Percentiles rank a stretch among this genome's conserved stretches.
These are phyloP conservation scores for Mythimna vitellina DNA, from an alignment of 2,888 invertebrate species.

Conservation along the genomic window DNA sequence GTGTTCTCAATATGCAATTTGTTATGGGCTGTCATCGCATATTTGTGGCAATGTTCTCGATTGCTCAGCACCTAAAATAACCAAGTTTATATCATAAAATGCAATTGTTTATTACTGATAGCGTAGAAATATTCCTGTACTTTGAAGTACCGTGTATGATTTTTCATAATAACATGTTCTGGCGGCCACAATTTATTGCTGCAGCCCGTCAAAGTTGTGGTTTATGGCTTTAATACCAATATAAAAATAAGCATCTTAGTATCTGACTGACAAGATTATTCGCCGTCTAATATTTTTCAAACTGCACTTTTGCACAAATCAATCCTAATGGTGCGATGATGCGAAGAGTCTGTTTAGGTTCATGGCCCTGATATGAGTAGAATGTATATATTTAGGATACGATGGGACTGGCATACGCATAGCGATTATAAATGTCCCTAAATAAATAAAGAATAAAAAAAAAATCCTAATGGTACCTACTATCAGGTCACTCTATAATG, in stretches of 20 bases:
- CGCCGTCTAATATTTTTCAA: neutral
- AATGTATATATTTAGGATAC: too few species aligned
- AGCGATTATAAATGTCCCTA: too few species aligned
- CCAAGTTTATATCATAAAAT: constrained; percentile 74
- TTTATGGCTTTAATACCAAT: neutral
- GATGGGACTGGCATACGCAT: too few species aligned
- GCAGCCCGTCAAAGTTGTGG: constrained; percentile 30
- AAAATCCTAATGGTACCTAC: too few species aligned
- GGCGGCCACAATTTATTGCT: constrained; percentile 52
- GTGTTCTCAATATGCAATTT: constrained; percentile 41
- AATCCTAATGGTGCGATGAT: too few species aligned
- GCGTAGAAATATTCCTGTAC: constrained; percentile 61
- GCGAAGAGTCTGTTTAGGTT: too few species aligned
- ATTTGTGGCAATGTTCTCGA: constrained; percentile 33
- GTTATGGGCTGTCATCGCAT: constrained; percentile 50
- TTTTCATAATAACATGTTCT: constrained; percentile 52
- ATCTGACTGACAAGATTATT: neutral
- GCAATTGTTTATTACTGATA: constrained; percentile 71
- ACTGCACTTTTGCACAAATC: too few species aligned
- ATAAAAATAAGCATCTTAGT: constrained; percentile 7
- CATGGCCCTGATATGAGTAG: too few species aligned
- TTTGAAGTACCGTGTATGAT: constrained; percentile 57
- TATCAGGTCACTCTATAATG: neutral
- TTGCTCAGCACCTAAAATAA: constrained; percentile 67
- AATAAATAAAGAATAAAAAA: too few species aligned